Base-by-base conservation (phyloP, 2,888 invertebrate species). In the Autographa gamma region DNA sequence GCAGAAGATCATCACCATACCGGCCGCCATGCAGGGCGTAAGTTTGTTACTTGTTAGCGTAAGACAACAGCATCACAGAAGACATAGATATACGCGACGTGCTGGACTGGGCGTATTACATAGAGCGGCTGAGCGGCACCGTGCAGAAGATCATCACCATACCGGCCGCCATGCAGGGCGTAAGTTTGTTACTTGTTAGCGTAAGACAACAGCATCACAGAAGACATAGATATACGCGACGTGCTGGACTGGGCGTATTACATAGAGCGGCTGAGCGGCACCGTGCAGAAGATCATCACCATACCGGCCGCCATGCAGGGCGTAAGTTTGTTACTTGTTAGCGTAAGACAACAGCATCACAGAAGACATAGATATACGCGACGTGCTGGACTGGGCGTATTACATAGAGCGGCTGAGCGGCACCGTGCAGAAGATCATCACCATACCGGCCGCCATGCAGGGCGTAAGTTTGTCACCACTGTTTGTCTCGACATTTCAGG, bases 111-210 rank as follows among this genome's bases (percentile, higher is more conserved):
- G 97, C 97, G 71, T 99, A 99, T 90, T 99, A 99, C 89, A 98
- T 99, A 64, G 99, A 99, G 92, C 95, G 99, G 78, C 96, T 99
- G 61, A 98, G 98, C 64, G 99, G 98, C 19, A 97, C 98, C 32
- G 98, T 99, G 86, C 99, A 99, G 96, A 99, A 99, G 96, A 99
- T 99, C 87, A 99, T 99, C 70, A 99, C 99, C 0, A 99, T 99
- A 87, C 99, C 99, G 0, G 99, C 99, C 2, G 99, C 99, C 0
- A 96, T 99, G 96, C 99, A 99, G 95, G 98, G 98, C 70, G 97
- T 98, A 87, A 92, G 96, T n/a, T n/a, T n/a, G n/a, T n/a, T n/a
- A n/a, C n/a, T n/a, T n/a, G n/a, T n/a, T n/a, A n/a, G n/a, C n/a
- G n/a, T n/a, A 98, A 89, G 98, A 98, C 89, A 96, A 96, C 73